Evolutionary conservation across 1,140 invertebrate species (phyloP), one percentile per base, ranked within the genome.

Genomic region (Anoplolepis gracilipes): DNA sequence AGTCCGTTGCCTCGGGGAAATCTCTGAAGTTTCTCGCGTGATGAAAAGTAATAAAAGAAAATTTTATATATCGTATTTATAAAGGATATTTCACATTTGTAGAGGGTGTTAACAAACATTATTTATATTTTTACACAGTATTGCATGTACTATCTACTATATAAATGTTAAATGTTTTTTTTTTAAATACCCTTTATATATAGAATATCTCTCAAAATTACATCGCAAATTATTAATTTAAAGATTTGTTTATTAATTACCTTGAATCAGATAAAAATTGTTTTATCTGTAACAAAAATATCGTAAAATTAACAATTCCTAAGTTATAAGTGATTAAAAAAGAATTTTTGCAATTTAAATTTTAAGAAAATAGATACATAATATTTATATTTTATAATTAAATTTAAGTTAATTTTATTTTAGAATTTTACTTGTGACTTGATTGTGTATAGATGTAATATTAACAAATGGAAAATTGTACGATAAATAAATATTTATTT

Each of bases 361-460:
- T 70, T 53, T 1, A 36, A 16, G 53, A 55, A 1, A 36, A 22
- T 72, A 55, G 33, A 72, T 55, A 30, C 13, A 10, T 10, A 30
- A 70, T 3, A 57, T 13, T 75, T 1, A 10, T 36, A 2, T 55
- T 59, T 22, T 39, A 53, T n/a, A 57, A 6, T 57, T 59, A 39
- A 75, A 39, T 36, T 57, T 4, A 39, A 36, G 13, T 72, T 75
- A 28, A 22, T n/a, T 25, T 59, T 73, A 55, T 36, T 72, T 70
- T 36, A 25, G 13, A 57, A 75, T 59, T 19, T 75, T 10, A 75
- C 8, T 39, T 16, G 6, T 39, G 0, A 0, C 6, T 33, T 59
- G 4, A 39, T 39, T 59, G 30, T 16, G 7, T 36, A 57, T 3
- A 22, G 6, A 10, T 49, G n/a, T 76, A 76, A 30, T 28, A 28